phyloP scores from a whole-genome alignment of 2,113 vertebrate genomes.

The Picathartes gymnocephalus region DNA sequence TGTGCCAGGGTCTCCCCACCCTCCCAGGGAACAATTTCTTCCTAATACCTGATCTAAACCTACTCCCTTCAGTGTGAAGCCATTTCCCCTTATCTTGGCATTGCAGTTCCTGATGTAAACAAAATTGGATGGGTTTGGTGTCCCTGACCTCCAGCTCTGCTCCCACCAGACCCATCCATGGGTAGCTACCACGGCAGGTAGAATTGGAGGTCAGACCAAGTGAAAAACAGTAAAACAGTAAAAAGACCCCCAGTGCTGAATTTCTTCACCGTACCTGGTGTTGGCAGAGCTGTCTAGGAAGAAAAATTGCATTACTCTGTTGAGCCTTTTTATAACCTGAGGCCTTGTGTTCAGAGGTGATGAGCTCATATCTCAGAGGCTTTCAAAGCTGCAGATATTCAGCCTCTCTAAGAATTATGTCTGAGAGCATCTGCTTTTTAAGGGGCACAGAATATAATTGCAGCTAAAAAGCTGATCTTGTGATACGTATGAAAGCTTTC shows the following conservation, averaged over 20 bases:
- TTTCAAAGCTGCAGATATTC: background rate
- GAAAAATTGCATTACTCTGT: background rate
- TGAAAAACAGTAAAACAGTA: background rate
- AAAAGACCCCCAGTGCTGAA: accelerated
- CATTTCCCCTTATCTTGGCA: background rate
- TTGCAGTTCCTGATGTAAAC: background rate
- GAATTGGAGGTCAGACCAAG: background rate
- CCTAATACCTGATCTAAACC: background rate
- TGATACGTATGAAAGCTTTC: background rate
- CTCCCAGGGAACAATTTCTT: background rate
- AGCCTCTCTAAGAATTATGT: background rate
- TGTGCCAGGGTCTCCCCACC: background rate
- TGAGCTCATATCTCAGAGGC: background rate
- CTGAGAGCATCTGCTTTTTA: slow-evolving; percentile 1
- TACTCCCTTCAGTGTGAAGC: background rate
- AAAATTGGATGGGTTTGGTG: background rate
- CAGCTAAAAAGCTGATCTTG: background rate
- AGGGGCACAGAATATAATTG: background rate
- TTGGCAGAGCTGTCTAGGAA: background rate
- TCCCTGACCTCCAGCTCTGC: background rate
- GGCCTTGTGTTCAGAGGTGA: background rate
- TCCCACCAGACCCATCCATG: background rate
- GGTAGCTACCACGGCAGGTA: accelerated
- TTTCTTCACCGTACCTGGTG: background rate
- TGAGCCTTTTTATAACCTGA: background rate